Conservation (phyloP, 1,140 invertebrate species). For the Agrypnia vestita region DNA sequence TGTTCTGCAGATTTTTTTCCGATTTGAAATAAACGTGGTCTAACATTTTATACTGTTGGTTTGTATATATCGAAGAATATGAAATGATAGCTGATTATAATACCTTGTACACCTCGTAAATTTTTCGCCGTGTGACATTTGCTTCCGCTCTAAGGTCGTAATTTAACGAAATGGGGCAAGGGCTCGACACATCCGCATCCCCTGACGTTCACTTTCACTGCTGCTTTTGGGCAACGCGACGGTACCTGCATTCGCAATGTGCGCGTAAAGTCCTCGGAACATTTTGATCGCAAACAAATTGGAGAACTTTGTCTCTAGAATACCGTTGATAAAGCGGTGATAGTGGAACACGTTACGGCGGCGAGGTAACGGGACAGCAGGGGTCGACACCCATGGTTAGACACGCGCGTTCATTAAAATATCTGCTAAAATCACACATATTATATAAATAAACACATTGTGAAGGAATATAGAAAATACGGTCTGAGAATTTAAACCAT, state of each 20-base stretch:
- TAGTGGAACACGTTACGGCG: constrained; percentile 32
- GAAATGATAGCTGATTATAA: no score
- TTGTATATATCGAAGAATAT: no score
- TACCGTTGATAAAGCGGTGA: constrained; percentile 21
- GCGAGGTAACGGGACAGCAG: constrained; percentile 8
- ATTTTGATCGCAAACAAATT: background rate
- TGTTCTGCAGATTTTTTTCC: no score
- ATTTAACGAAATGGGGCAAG: no score
- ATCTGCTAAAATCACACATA: background rate
- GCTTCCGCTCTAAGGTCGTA: no score
- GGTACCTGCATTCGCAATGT: background rate
- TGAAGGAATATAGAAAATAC: no score
- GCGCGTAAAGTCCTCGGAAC: constrained; percentile 1
- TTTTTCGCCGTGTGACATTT: no score
- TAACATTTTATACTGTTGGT: no score
- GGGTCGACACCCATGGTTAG: background rate
- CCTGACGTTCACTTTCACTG: constrained; percentile 6
- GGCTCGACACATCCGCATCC: background rate
- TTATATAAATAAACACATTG: no score
- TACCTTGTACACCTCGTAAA: no score
- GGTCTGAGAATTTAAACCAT: background rate
- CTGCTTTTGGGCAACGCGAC: background rate
- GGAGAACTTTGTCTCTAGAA: constrained; percentile 7
- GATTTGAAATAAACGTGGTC: no score
- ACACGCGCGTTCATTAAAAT: background rate